A percentile compares a stretch with the other conserved stretches of the same genome.
Conservation (phyloP, 2,888 invertebrate species). For the Liposcelis brunnea region DNA sequence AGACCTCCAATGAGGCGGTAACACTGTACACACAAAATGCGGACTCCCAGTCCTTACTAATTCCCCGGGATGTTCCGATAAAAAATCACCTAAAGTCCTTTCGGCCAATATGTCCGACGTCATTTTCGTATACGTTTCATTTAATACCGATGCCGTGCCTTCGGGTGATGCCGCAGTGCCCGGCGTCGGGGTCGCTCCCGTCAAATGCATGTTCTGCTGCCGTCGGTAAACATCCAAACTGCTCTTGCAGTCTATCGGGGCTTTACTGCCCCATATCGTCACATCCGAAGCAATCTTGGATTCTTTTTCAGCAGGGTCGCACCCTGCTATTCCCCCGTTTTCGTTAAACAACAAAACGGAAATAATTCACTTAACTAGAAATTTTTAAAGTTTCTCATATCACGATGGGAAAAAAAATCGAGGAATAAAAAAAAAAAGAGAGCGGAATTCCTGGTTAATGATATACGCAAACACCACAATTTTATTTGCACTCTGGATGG, state of each 20-base stretch:
- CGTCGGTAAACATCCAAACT: constrained; percentile 7
- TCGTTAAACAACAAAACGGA: background rate
- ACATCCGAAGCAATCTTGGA: constrained; percentile 17
- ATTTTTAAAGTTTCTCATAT: background rate
- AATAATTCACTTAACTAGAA: background rate
- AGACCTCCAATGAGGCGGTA: constrained; percentile 94
- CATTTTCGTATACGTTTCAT: constrained; percentile 75
- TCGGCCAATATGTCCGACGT: constrained; percentile 81
- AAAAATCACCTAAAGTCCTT: constrained; percentile 67
- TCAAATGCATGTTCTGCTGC: constrained; percentile 26
- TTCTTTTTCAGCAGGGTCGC: background rate
- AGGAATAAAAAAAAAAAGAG: background rate
- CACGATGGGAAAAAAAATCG: background rate
- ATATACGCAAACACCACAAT: constrained; percentile 6
- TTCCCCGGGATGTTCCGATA: constrained; percentile 83
- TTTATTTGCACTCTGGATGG: constrained; percentile 6
- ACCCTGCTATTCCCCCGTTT: background rate
- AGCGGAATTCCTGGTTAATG: background rate
- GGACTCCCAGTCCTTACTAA: constrained; percentile 84
- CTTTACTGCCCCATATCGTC: constrained; percentile 16
- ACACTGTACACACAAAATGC: constrained; percentile 83
- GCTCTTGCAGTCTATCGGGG: constrained; percentile 7
- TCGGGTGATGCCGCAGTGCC: constrained; percentile 52
- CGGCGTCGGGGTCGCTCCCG: constrained; percentile 30
- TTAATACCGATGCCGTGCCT: constrained; percentile 43